Percentiles rank a stretch among this genome's conserved stretches.
Evolutionary conservation across 1,140 invertebrate species (phyloP).

Genomic region (Mactra quadrangularis): DNA sequence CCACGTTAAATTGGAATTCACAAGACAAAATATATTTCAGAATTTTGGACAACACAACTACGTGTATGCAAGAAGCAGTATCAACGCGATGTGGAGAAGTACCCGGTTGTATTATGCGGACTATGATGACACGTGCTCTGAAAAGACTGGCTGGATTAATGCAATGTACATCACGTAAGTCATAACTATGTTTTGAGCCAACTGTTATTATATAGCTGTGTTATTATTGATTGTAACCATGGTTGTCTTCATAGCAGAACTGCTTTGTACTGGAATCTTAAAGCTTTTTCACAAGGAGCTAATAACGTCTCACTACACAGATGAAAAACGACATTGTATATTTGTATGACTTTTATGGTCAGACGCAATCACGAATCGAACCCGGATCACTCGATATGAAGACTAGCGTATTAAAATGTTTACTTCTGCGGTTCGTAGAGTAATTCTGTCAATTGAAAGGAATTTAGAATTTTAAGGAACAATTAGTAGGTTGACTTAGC

Average conservation of each 20-base stretch:
- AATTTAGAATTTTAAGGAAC: too few relatives aligned
- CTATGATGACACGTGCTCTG: slow-evolving; percentile 44
- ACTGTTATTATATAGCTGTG: background rate
- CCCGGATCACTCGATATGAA: too few relatives aligned
- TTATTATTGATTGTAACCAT: background rate
- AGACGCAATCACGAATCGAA: too few relatives aligned
- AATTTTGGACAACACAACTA: slow-evolving; percentile 38
- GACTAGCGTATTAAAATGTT: too few relatives aligned
- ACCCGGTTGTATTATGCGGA: slow-evolving; percentile 35
- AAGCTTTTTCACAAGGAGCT: background rate
- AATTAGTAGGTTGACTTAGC: background rate
- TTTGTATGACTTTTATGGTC: background rate
- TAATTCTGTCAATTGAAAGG: too few relatives aligned
- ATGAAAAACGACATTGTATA: background rate
- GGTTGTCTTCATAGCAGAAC: background rate
- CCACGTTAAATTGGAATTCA: too few relatives aligned
- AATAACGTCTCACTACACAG: background rate
- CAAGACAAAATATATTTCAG: slow-evolving; percentile 19
- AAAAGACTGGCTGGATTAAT: slow-evolving; percentile 10
- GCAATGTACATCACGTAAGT: slow-evolving; percentile 45
- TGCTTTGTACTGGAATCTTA: too few relatives aligned
- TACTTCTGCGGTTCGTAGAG: too few relatives aligned
- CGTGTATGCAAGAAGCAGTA: slow-evolving; percentile 39
- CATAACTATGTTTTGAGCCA: background rate
- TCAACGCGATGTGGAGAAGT: background rate